Conservation (phyloP, 2,113 vertebrate genomes). For the Melanostigma gelatinosum region DNA sequence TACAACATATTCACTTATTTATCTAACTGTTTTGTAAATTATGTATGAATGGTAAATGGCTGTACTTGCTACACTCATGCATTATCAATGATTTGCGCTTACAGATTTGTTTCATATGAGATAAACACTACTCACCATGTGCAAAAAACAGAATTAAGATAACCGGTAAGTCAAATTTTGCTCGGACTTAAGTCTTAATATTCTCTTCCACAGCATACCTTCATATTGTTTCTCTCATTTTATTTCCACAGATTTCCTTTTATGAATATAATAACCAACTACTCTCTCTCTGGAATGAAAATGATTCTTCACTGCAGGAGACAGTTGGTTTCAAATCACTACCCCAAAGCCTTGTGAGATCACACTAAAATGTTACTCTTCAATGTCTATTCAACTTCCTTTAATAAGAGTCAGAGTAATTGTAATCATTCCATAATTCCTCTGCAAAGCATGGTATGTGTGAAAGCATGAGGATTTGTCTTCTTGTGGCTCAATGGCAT, state of each 20-base stretch:
- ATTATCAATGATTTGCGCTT: constrained; percentile 10
- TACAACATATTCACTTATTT: constrained; percentile 5
- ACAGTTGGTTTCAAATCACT: constrained; percentile 17
- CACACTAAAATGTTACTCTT: background rate
- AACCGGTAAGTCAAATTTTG: background rate
- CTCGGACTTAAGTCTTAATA: background rate
- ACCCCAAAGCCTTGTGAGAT: constrained; percentile 3
- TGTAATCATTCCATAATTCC: background rate
- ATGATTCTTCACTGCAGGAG: background rate
- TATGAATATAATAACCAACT: background rate
- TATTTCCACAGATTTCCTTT: constrained; percentile 2
- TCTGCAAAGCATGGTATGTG: background rate
- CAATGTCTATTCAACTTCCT: background rate
- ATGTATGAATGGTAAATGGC: constrained; percentile 32
- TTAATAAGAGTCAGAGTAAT: background rate
- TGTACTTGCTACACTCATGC: constrained; percentile 18
- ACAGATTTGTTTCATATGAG: constrained; percentile 22
- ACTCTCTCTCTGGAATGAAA: background rate
- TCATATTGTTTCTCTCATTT: background rate
- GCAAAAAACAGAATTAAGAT: constrained; percentile 3
- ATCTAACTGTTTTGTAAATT: constrained; percentile 26
- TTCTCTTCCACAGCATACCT: background rate
- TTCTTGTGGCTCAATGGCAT: background rate
- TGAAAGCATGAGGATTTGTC: background rate
- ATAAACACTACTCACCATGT: constrained; percentile 11